These are phyloP conservation scores for Scolanthus callimorphus DNA, from an alignment of 92 coral and sea anemone genomes.

Conservation along the genomic window DNA sequence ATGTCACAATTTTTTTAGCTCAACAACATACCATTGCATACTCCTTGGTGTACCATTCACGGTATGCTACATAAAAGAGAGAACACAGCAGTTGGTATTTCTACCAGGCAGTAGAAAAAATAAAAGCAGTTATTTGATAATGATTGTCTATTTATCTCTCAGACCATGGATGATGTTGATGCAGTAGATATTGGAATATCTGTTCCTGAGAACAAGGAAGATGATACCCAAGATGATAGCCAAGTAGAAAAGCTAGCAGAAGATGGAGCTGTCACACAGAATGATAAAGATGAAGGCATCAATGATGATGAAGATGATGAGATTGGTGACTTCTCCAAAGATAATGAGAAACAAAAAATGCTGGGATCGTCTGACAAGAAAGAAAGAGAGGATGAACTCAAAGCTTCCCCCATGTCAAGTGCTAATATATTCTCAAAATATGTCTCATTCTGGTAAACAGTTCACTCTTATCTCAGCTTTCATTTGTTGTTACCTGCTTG, in stretches of 20 bases:
- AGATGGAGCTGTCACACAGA: background rate
- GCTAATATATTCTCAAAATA: constrained; percentile 65
- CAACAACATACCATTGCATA: too few species aligned
- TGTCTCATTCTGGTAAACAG: constrained; percentile 64
- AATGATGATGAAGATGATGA: constrained; percentile 6
- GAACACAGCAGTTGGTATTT: too few species aligned
- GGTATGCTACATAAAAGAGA: too few species aligned
- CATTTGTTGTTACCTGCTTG: too few species aligned
- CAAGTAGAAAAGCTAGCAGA: background rate
- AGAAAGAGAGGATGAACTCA: constrained; percentile 44
- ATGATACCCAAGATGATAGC: background rate
- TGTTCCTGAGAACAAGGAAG: constrained; percentile 8
- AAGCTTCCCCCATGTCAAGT: constrained; percentile 50
- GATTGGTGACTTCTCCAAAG: background rate
- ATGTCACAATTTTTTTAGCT: too few species aligned
- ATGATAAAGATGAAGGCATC: background rate
- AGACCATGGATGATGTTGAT: constrained; percentile 7
- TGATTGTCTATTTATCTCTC: background rate
- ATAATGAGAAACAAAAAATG: constrained; percentile 20
- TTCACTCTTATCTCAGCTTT: too few species aligned
- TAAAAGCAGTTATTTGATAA: too few species aligned
- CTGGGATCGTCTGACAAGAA: constrained; percentile 34
- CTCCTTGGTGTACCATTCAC: too few species aligned
- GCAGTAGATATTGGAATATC: constrained; percentile 13
- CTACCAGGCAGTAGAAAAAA: too few species aligned